A percentile compares a stretch with the other conserved stretches of the same genome.
These are phyloP conservation scores for Rhabdornis inornatus DNA, from an alignment of 2,113 vertebrate genomes.

Conservation along the genomic window DNA sequence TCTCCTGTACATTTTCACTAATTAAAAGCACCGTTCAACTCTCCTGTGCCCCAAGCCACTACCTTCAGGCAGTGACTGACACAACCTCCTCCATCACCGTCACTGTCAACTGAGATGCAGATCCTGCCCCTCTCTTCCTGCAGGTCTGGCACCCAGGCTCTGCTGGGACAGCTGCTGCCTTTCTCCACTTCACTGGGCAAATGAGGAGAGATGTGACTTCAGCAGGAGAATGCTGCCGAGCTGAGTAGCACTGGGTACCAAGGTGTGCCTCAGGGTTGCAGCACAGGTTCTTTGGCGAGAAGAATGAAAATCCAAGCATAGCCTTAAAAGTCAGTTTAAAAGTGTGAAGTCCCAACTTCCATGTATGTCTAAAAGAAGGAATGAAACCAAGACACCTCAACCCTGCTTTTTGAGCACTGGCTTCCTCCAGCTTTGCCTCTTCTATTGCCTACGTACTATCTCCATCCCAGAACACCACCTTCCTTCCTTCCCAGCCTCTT, in stretches of 20 bases:
- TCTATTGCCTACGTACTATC: background rate
- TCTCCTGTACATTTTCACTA: background rate
- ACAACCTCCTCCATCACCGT: background rate
- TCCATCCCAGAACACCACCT: background rate
- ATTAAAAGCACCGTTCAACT: background rate
- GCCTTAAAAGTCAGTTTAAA: background rate
- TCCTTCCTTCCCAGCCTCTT: background rate
- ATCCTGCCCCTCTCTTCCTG: background rate
- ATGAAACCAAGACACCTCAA: background rate
- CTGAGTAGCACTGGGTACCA: background rate
- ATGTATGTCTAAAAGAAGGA: background rate
- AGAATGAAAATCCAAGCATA: background rate
- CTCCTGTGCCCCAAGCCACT: background rate
- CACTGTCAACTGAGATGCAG: background rate
- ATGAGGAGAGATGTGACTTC: background rate
- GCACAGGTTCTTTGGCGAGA: background rate
- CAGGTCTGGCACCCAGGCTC: background rate
- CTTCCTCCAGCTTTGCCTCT: background rate
- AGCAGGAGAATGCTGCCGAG: background rate
- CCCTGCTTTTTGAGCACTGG: background rate
- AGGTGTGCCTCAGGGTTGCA: background rate
- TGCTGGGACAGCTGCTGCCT: background rate
- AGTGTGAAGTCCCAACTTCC: rapidly evolving
- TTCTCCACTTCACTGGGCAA: rapidly evolving
- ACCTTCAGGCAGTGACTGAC: background rate